Percentiles rank a stretch among this genome's conserved stretches.
These are phyloP conservation scores for Carassius auratus DNA, from an alignment of 2,113 vertebrate species.

Conservation along the genomic window DNA sequence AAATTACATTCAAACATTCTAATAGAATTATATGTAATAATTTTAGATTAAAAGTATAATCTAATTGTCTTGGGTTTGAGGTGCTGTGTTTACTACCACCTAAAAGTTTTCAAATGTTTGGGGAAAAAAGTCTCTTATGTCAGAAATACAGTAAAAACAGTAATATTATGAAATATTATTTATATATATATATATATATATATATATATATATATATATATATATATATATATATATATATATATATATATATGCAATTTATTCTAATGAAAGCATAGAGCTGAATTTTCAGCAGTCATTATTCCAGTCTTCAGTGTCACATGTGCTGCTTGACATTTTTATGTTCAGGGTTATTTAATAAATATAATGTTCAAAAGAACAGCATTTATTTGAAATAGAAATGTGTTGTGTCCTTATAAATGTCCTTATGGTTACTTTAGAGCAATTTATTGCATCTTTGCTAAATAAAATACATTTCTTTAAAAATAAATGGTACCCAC, in stretches of 20 bases:
- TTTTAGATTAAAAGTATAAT: no score
- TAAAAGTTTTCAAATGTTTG: no score
- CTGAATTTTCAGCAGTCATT: neutral
- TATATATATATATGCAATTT: no score
- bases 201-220: no score
- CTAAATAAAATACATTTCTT: neutral
- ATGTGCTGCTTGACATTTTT: neutral
- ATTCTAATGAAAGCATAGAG: no score
- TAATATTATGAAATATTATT: neutral
- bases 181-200: no score
- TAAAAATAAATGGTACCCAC: neutral
- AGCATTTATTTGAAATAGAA: neutral
- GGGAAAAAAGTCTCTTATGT: neutral
- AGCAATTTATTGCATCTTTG: neutral
- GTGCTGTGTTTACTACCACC: neutral
- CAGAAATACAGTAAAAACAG: no score
- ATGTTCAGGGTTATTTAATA: neutral
- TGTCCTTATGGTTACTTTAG: neutral
- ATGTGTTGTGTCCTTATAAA: neutral
- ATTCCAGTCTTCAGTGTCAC: neutral
- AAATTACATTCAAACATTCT: neutral
- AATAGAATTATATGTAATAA: no score
- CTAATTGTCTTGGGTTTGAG: neutral
- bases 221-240: no score
- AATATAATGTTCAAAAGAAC: neutral